Percentiles rank a stretch among this genome's conserved stretches.
Conservation (phyloP, 2,888 invertebrate genomes). For the Epicampocera succincta region DNA sequence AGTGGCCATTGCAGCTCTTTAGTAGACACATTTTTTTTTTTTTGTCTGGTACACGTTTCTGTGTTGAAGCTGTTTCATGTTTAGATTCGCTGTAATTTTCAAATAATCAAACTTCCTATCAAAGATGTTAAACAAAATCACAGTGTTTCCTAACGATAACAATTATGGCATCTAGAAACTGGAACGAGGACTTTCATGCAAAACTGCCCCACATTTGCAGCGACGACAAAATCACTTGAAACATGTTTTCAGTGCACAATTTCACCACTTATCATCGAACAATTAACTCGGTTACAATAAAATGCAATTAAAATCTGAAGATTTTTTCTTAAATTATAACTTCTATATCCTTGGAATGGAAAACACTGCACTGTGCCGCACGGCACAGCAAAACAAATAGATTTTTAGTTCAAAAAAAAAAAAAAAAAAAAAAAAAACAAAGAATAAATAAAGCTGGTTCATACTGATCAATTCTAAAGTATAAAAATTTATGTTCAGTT, state of each 20-base stretch:
- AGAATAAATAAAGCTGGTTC: constrained; percentile 11
- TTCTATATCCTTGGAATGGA: constrained; percentile 20
- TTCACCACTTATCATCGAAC: not conserved
- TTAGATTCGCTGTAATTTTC: constrained; percentile 65
- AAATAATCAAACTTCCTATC: constrained; percentile 69
- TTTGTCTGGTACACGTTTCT: constrained; percentile 12
- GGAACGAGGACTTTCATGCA: constrained; percentile 37
- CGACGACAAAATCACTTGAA: constrained; percentile 7
- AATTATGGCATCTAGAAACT: constrained; percentile 52
- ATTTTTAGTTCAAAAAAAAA: constrained; percentile 12
- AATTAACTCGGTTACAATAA: constrained; percentile 7
- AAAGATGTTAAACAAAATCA: constrained; percentile 56
- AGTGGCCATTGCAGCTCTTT: not conserved
- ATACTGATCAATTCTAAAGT: constrained; percentile 46
- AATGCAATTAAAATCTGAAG: constrained; percentile 8
- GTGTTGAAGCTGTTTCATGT: constrained; percentile 43
- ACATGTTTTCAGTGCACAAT: constrained; percentile 7
- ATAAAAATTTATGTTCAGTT: constrained; percentile 41
- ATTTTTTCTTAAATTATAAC: constrained; percentile 22
- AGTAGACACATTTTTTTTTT: constrained; percentile 20
- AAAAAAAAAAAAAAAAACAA: too few relatives aligned
- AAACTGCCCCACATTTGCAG: constrained; percentile 33
- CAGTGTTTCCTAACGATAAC: constrained; percentile 62
- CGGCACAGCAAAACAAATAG: constrained; percentile 19
- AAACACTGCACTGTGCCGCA: constrained; percentile 45